Evolutionary conservation across 2,113 vertebrate genomes (phyloP).

Genomic region (Eupsittula cactorum): DNA sequence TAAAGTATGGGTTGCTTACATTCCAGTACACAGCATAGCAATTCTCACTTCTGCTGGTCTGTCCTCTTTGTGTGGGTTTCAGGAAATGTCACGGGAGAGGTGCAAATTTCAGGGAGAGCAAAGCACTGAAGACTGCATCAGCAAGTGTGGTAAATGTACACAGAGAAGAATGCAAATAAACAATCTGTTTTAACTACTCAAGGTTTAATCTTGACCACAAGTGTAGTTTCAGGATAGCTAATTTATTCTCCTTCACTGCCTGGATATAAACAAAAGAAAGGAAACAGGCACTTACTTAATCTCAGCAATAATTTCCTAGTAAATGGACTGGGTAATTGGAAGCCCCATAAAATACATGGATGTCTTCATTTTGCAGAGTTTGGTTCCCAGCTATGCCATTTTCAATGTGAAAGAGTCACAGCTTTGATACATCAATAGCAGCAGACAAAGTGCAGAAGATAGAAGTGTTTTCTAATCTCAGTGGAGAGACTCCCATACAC

Average conservation of each 20-base stretch:
- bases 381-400: neutral
- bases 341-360: accelerated
- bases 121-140: neutral
- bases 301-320: neutral
- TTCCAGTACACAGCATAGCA: neutral
- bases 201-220: neutral
- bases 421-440: neutral
- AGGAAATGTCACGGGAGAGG: neutral
- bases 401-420: neutral
- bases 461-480: neutral
- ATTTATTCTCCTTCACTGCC: neutral
- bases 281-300: neutral
- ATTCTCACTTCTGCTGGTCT: neutral
- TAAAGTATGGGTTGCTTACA: neutral
- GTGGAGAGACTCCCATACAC: neutral
- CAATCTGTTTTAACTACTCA: neutral
- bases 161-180: neutral
- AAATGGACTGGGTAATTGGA: neutral
- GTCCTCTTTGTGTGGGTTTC: neutral
- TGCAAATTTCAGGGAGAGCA: neutral
- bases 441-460: neutral
- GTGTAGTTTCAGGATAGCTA: neutral
- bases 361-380: neutral
- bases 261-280: neutral
- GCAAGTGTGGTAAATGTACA: neutral